These are phyloP conservation scores for Palythoa grandiflora DNA, from an alignment of 92 coral and sea anemone genomes.

Conservation along the genomic window DNA sequence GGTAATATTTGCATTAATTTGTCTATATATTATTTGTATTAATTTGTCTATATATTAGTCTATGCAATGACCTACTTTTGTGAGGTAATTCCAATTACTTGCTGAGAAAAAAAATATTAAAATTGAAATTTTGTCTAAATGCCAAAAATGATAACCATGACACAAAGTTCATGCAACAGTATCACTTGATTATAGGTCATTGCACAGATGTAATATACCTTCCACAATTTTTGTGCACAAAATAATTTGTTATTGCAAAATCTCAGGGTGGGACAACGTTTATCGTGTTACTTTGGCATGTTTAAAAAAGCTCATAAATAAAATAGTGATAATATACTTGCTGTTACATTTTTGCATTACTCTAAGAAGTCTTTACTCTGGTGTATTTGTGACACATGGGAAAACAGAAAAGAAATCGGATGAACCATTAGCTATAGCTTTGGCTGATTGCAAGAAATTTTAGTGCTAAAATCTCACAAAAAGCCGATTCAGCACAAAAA, in stretches of 20 bases:
- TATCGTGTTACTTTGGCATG: background rate
- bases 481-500: too few species aligned
- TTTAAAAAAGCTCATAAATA: background rate
- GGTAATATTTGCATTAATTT: background rate
- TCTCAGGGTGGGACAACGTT: background rate
- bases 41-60: background rate
- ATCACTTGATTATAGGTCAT: constrained; percentile 5
- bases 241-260: background rate
- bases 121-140: background rate
- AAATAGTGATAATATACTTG: too few species aligned
- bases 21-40: background rate
- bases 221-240: background rate
- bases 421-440: too few species aligned
- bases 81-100: constrained; percentile 1
- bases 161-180: background rate
- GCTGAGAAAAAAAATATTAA: constrained; percentile 5
- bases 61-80: background rate
- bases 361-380: too few species aligned
- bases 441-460: too few species aligned
- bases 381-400: too few species aligned
- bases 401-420: too few species aligned
- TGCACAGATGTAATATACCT: background rate
- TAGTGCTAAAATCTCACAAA: too few species aligned
- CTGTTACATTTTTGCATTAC: background rate
- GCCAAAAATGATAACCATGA: background rate